Percentiles rank a stretch among this genome's conserved stretches.
Conservation (phyloP, 92 coral and sea anemone genomes). For the Plumapathes pennacea region DNA sequence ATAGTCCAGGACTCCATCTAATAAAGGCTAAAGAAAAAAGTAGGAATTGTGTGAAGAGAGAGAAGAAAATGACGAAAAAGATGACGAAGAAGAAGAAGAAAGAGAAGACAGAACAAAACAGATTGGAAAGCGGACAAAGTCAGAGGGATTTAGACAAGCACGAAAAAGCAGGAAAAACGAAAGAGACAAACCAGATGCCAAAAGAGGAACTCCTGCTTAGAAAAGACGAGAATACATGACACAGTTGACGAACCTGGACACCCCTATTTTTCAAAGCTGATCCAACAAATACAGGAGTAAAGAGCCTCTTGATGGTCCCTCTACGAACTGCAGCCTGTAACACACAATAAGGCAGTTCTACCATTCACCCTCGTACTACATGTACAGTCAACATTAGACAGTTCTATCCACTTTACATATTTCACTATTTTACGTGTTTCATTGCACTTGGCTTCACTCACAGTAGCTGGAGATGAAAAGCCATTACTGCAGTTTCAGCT, state of each 20-base stretch:
- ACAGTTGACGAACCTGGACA: constrained; percentile 63
- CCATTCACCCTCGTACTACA: too few relatives aligned
- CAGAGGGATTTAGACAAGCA: background rate
- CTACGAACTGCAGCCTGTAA: constrained; percentile 96
- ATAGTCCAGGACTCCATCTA: constrained; percentile 88
- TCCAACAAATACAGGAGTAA: constrained; percentile 98
- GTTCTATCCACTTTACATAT: too few relatives aligned
- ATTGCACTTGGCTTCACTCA: too few relatives aligned
- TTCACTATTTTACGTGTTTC: too few relatives aligned
- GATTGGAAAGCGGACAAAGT: background rate
- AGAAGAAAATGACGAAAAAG: constrained; percentile 34
- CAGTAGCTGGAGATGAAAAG: too few relatives aligned
- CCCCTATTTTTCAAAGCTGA: constrained; percentile 96
- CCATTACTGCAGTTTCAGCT: too few relatives aligned
- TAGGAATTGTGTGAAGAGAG: background rate
- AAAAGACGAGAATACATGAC: background rate
- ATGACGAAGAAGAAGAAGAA: constrained; percentile 2
- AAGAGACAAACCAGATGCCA: too few relatives aligned
- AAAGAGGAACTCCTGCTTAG: background rate
- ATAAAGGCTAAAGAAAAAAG: constrained; percentile 52
- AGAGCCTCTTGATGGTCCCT: constrained; percentile 79
- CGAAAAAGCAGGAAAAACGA: background rate
- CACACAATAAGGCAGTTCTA: too few relatives aligned
- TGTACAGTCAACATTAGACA: too few relatives aligned
- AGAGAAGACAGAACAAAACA: background rate